phyloP scores from a whole-genome alignment of 2,113 vertebrate genomes.

The Heliornis fulica region DNA sequence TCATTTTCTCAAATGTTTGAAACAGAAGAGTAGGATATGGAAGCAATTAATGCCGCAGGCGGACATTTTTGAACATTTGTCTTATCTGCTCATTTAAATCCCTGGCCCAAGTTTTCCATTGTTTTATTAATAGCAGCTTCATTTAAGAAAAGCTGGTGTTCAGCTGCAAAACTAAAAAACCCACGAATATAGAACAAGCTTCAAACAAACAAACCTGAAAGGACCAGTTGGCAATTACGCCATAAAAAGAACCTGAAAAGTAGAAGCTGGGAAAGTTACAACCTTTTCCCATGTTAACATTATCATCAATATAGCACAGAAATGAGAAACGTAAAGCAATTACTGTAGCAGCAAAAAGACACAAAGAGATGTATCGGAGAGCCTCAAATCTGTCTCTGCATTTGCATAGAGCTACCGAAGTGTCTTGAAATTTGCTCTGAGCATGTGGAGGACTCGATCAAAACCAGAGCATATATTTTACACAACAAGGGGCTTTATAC shows the following conservation, averaged over 20 bases:
- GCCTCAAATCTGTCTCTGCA: neutral
- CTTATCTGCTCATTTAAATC: neutral
- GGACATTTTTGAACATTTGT: neutral
- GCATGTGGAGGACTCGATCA: slow-evolving; percentile 19
- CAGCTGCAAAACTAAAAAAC: neutral
- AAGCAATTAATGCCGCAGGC: neutral
- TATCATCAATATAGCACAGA: slow-evolving; percentile 8
- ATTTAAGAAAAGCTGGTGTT: neutral
- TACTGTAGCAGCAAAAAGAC: neutral
- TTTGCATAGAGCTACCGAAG: neutral
- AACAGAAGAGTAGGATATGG: neutral
- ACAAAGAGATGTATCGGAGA: neutral
- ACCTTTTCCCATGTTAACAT: neutral
- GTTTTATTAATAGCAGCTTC: neutral
- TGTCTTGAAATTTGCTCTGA: slow-evolving; percentile 34
- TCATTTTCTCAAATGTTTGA: neutral
- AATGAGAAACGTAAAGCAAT: slow-evolving; percentile 36
- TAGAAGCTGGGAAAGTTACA: neutral
- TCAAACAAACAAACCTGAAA: neutral
- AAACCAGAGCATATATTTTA: slow-evolving; percentile 17
- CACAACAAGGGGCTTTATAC: slow-evolving; percentile 7
- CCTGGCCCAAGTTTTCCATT: neutral
- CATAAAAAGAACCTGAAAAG: neutral
- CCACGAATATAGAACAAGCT: neutral
- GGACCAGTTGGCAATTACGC: neutral